Evolutionary conservation across 2,113 vertebrate species (phyloP).

Genomic region (Helogale parvula): DNA sequence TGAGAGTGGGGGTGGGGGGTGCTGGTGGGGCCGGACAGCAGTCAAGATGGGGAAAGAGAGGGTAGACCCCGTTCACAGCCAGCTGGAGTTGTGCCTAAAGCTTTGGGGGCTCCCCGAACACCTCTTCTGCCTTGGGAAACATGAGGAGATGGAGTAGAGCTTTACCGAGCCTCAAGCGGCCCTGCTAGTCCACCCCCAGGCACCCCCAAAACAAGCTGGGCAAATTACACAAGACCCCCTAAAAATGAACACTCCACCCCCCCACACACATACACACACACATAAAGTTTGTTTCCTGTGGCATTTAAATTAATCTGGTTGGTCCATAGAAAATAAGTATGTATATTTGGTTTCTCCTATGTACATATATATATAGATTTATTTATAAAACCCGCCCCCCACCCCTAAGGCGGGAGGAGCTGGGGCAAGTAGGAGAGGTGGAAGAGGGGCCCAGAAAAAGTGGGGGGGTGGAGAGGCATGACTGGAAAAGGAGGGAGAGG

Average conservation of each 20-base stretch:
- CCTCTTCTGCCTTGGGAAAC: background rate
- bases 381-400: conserved; percentile 82
- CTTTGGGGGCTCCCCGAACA: background rate
- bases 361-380: conserved; percentile 86
- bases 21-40: background rate
- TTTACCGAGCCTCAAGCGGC: background rate
- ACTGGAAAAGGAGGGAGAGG: conserved; percentile 42
- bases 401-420: conserved; percentile 62
- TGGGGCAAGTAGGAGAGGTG: conserved; percentile 71
- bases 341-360: conserved; percentile 86
- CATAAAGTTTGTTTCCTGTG: conserved; percentile 68
- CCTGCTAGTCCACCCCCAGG: background rate
- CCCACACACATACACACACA: conserved; percentile 33
- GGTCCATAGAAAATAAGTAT: conserved; percentile 88
- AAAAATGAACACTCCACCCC: conserved; percentile 6
- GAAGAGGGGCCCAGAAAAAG: conserved; percentile 76
- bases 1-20: background rate
- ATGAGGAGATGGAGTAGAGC: background rate
- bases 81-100: background rate
- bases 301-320: conserved; percentile 86
- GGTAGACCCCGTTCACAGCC: background rate
- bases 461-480: conserved; percentile 36
- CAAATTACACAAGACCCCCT: conserved; percentile 50
- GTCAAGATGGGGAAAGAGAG: background rate
- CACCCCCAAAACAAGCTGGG: conserved; percentile 23